phyloP scores from a whole-genome alignment of 92 coral and sea anemone genomes.

The Paramuricea clavata region DNA sequence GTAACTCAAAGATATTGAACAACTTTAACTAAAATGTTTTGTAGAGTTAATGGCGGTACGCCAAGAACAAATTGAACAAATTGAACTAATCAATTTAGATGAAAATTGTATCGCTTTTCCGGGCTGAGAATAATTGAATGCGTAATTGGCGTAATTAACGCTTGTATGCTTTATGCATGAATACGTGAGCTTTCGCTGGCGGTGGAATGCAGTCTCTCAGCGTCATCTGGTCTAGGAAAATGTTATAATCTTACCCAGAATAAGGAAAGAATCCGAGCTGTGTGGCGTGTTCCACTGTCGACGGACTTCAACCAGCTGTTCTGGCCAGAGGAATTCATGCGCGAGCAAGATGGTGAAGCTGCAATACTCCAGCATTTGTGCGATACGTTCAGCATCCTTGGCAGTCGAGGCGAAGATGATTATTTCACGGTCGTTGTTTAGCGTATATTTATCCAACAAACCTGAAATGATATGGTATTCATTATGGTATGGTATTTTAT shows the following conservation, averaged over 20 bases:
- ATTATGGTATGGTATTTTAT: too few relatives aligned
- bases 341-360: constrained; percentile 76
- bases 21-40: too few relatives aligned
- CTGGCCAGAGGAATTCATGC: constrained; percentile 78
- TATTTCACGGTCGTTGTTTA: constrained; percentile 70
- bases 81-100: too few relatives aligned
- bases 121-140: too few relatives aligned
- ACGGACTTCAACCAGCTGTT: constrained; percentile 72
- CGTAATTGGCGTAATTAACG: too few relatives aligned
- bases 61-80: too few relatives aligned
- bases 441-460: constrained; percentile 72
- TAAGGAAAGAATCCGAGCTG: constrained; percentile 74
- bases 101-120: too few relatives aligned
- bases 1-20: too few relatives aligned
- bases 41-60: too few relatives aligned
- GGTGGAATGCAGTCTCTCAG: too few relatives aligned
- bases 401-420: constrained; percentile 85
- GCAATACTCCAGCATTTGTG: constrained; percentile 71
- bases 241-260: constrained; percentile 68
- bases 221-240: neutral
- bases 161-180: too few relatives aligned
- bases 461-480: constrained; percentile 60
- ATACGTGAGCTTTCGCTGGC: neutral
- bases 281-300: constrained; percentile 97
- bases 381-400: constrained; percentile 80